Evolutionary conservation across 2,797 vertebrate genomes (phyloP).

Genomic region (Scolopax bukidnonensis): DNA sequence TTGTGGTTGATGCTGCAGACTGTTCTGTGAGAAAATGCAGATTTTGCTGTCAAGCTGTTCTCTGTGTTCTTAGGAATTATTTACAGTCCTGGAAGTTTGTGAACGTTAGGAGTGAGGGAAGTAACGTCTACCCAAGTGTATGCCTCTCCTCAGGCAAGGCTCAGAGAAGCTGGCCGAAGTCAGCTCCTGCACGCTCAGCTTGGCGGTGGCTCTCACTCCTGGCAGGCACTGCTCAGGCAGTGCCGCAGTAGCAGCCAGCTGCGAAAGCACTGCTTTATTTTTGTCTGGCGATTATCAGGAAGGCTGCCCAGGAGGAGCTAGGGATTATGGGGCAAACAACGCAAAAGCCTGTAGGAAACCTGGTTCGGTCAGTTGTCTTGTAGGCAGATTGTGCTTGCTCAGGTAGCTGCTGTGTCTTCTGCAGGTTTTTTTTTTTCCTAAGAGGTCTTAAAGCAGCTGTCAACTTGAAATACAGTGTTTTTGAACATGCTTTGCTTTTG

Average conservation of each 20-base stretch:
- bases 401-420: not conserved
- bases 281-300: not conserved
- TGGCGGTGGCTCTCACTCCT: fast-evolving
- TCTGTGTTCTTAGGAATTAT: not conserved
- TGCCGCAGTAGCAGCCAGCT: not conserved
- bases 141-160: not conserved
- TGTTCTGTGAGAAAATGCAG: not conserved
- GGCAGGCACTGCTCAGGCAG: not conserved
- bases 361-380: not conserved
- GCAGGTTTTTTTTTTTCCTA: not conserved
- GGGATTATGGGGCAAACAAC: not conserved
- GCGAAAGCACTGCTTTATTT: slow-evolving; percentile 1
- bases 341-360: not conserved
- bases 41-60: not conserved
- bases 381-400: not conserved
- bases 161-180: not conserved
- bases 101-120: not conserved
- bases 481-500: not conserved
- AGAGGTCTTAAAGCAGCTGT: not conserved
- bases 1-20: not conserved
- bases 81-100: not conserved
- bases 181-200: not conserved
- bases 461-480: not conserved
- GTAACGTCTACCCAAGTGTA: not conserved
- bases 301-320: slow-evolving; percentile 14